These are phyloP conservation scores for Pangasius sanitwongsei DNA, from an alignment of 2,797 vertebrate genomes.

Conservation along the genomic window DNA sequence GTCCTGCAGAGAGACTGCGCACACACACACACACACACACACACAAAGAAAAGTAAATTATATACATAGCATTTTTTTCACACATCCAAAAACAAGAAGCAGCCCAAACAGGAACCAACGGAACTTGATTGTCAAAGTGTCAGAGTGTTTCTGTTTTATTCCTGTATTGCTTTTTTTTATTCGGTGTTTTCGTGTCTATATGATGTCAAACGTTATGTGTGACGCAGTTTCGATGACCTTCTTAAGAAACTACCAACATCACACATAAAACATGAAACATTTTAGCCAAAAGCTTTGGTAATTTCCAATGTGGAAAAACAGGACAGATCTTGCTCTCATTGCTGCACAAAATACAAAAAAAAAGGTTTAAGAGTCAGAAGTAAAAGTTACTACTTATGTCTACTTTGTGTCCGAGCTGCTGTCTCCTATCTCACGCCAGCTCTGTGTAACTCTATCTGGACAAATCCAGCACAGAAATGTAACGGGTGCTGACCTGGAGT, in stretches of 20 bases:
- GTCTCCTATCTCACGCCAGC: conserved; percentile 17
- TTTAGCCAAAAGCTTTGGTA: not conserved
- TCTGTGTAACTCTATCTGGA: conserved; percentile 46
- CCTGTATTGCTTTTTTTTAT: not conserved
- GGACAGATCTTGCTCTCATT: not conserved
- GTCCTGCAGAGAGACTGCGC: conserved; percentile 92
- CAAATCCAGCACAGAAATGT: conserved; percentile 30
- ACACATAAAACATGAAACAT: not conserved
- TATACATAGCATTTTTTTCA: not conserved
- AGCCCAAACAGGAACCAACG: not conserved
- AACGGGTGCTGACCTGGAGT: conserved; percentile 26
- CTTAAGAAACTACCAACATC: not conserved
- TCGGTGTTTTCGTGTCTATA: not conserved
- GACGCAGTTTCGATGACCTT: not conserved
- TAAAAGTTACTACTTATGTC: conserved; percentile 13
- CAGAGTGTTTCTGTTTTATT: not conserved
- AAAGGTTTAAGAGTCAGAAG: not conserved
- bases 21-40: conserved; percentile 45
- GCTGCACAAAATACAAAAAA: not conserved
- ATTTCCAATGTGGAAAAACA: not conserved
- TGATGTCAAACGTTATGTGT: not conserved
- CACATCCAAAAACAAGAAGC: not conserved
- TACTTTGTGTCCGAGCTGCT: conserved; percentile 6
- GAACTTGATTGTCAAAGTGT: not conserved
- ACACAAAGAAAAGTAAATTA: not conserved